phyloP scores from a whole-genome alignment of 2,797 vertebrate genomes.

The Sternotherus odoratus region DNA sequence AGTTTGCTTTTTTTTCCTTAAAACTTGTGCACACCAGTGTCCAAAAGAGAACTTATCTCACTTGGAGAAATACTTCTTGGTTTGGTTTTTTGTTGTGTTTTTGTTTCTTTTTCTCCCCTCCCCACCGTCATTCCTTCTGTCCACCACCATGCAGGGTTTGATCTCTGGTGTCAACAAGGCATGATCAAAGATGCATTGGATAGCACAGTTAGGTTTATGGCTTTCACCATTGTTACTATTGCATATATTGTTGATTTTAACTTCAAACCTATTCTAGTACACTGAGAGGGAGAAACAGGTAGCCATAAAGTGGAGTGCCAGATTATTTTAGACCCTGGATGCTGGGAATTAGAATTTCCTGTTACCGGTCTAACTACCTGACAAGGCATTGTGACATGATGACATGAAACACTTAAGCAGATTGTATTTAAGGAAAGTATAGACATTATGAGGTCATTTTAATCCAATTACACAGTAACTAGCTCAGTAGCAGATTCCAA shows the following conservation, averaged over 20 bases:
- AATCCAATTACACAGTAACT: neutral
- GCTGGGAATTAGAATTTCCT: neutral
- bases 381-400: neutral
- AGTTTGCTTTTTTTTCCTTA: neutral
- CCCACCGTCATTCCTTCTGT: neutral
- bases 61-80: accelerated
- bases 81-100: neutral
- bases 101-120: neutral
- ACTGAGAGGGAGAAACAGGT: neutral
- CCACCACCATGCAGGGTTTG: accelerated
- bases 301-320: neutral
- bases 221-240: neutral
- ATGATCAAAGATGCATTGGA: accelerated
- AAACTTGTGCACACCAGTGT: neutral
- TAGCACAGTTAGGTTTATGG: neutral
- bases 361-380: neutral
- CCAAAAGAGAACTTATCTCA: neutral
- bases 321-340: slow-evolving; percentile 2
- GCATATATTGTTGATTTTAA: neutral
- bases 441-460: neutral
- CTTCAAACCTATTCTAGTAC: neutral
- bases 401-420: neutral
- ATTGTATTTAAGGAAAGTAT: slow-evolving; percentile 1
- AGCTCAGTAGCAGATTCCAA: neutral
- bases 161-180: neutral